These are phyloP conservation scores for Pheosia gnoma DNA, from an alignment of 2,888 invertebrate species.

Conservation along the genomic window DNA sequence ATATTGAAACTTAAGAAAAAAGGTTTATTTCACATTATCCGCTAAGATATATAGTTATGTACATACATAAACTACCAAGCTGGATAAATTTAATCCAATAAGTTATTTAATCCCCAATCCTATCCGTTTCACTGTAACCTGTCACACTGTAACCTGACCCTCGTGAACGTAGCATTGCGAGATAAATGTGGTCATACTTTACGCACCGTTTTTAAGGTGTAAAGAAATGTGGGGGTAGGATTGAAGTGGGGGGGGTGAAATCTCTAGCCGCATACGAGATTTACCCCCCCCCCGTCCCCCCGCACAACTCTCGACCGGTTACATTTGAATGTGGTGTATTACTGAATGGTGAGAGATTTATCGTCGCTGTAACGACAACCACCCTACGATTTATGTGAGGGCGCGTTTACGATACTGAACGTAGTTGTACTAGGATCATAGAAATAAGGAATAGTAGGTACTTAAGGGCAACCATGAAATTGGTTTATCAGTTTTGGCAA, in stretches of 20 bases:
- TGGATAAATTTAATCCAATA: background rate
- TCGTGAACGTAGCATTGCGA: constrained; percentile 36
- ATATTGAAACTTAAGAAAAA: too few relatives aligned
- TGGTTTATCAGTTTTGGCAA: too few relatives aligned
- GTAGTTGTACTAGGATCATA: constrained; percentile 23
- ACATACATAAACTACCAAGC: too few relatives aligned
- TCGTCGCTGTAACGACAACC: constrained; percentile 61
- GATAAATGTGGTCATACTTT: constrained; percentile 63
- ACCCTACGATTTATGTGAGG: constrained; percentile 65
- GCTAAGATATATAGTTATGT: too few relatives aligned
- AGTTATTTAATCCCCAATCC: background rate
- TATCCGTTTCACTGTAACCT: constrained; percentile 7
- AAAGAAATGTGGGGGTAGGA: constrained; percentile 34
- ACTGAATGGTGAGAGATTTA: constrained; percentile 77
- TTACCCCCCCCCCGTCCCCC: constrained; percentile 25
- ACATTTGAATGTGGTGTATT: constrained; percentile 79
- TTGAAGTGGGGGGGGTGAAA: constrained; percentile 27
- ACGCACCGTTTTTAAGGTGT: constrained; percentile 59
- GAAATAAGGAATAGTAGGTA: constrained; percentile 32
- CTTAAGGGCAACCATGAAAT: too few relatives aligned
- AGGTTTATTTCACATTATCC: too few relatives aligned
- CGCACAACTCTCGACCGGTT: constrained; percentile 31
- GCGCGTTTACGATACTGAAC: constrained; percentile 33
- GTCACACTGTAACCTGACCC: constrained; percentile 30
- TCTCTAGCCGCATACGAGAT: constrained; percentile 48